These are phyloP conservation scores for Zootoca vivipara DNA, from an alignment of 2,113 vertebrate genomes.

Conservation along the genomic window DNA sequence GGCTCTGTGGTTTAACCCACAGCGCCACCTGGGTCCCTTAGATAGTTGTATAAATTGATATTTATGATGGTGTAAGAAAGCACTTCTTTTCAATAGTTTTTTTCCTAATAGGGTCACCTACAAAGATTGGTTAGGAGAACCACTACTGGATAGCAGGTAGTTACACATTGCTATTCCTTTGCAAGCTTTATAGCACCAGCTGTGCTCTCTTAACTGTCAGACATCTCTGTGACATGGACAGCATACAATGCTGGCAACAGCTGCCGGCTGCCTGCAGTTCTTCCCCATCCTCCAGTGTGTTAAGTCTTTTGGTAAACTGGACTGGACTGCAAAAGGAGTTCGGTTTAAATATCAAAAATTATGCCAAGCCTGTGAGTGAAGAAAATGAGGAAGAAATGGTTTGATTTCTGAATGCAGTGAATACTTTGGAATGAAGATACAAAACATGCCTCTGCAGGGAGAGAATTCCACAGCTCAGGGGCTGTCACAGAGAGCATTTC, in stretches of 20 bases:
- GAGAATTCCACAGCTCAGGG: no score
- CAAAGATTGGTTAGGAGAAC: background rate
- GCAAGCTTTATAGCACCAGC: background rate
- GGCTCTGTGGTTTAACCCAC: no score
- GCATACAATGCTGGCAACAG: background rate
- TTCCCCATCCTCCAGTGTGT: background rate
- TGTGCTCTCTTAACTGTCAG: background rate
- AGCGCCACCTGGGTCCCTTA: no score
- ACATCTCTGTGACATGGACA: background rate
- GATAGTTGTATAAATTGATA: background rate
- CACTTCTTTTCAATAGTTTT: background rate
- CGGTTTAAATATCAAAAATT: background rate
- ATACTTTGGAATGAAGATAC: no score
- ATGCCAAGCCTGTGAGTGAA: background rate
- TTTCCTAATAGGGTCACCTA: background rate
- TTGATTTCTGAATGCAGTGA: no score
- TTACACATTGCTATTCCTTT: background rate
- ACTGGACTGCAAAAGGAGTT: background rate
- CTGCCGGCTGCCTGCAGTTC: background rate
- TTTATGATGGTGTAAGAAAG: background rate
- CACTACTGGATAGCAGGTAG: background rate
- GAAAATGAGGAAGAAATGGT: background rate
- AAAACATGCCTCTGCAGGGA: background rate
- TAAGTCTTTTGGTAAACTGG: background rate
- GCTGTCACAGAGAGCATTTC: no score